These are phyloP conservation scores for Octonoba sinensis DNA, from an alignment of 2,888 invertebrate genomes.

Conservation along the genomic window DNA sequence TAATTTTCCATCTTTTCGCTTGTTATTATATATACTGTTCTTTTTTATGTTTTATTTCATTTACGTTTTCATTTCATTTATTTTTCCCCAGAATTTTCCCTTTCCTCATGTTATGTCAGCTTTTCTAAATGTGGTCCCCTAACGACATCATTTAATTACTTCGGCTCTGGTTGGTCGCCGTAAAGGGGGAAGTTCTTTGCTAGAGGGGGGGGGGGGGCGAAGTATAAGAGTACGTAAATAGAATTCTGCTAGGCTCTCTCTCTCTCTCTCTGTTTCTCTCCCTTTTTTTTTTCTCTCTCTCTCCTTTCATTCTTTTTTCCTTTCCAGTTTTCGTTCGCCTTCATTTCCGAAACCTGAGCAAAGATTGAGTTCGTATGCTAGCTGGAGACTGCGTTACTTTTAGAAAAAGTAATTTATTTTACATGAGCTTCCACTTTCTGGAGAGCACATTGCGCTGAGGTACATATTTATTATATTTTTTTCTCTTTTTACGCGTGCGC, in stretches of 20 bases:
- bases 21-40: neutral
- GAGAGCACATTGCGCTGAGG: too few species aligned
- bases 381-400: neutral
- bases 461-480: too few species aligned
- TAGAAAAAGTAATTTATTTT: constrained; percentile 17
- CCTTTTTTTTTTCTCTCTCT: constrained; percentile 8
- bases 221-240: too few species aligned
- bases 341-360: constrained; percentile 34
- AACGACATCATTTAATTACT: constrained; percentile 61
- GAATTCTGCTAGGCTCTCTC: too few species aligned
- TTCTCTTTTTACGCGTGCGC: too few species aligned
- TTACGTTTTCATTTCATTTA: constrained; percentile 54
- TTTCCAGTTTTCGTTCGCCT: constrained; percentile 1
- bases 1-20: constrained; percentile 53
- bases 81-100: constrained; percentile 33
- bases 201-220: too few species aligned
- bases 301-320: constrained; percentile 19
- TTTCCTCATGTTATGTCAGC: constrained; percentile 36
- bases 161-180: constrained; percentile 27
- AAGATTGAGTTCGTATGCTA: constrained; percentile 29
- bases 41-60: constrained; percentile 33
- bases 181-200: constrained; percentile 9
- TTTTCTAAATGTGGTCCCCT: constrained; percentile 23
- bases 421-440: neutral
- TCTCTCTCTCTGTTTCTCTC: neutral